Base-by-base conservation (phyloP, 2,797 vertebrate genomes). In the Nannoperca australis region DNA sequence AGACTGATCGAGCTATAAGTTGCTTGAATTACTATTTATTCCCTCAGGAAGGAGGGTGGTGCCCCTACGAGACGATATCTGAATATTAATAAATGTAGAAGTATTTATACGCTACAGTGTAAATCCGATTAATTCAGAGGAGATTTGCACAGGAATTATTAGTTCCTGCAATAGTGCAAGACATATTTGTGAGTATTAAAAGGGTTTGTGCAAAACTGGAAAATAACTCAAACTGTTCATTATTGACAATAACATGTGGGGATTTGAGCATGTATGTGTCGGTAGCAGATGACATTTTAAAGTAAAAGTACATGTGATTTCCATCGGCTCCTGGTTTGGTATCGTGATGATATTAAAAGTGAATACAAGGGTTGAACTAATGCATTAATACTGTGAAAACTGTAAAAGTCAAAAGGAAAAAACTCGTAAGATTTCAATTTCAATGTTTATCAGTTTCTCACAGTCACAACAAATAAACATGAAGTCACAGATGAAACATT, bases 361-460 rank as follows among this genome's bases (percentile, higher is more conserved):
- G 27, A 50, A 10, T 15, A 7, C 8, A 12, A 44, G 2, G 7
- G 51, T 42, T 42, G 44, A 51, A 22, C 32, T 24, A 27, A 27
- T 49, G 66, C 32, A 40, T 60, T 15, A 60, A 49, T 13, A 18
- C 7, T 44, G 22, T 62, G 1, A 14, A 9, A 53, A 18, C 11
- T 24, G 18, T 34, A 2, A 45, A 45, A 24, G 17, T 13, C 13
- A 76, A 45, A 72, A 22, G 24, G 45, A 32, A 32, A 69, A 40
- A 32, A 11, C 7, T 0, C 13, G n/a, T 3, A 34, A 50, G 14
- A 11, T 62, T 53, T 30, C 5, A 17, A 50, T 68, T 27, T 63
- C 22, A 24, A 2, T 62, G 24, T 78, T 81, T 73, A 78, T 82
- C 61, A 7, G 22, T 73, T 36, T 65, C 32, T 78, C 38, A 70